Evolutionary conservation across 2,797 vertebrate genomes (phyloP).

Genomic region (Amphiprion clarkii): DNA sequence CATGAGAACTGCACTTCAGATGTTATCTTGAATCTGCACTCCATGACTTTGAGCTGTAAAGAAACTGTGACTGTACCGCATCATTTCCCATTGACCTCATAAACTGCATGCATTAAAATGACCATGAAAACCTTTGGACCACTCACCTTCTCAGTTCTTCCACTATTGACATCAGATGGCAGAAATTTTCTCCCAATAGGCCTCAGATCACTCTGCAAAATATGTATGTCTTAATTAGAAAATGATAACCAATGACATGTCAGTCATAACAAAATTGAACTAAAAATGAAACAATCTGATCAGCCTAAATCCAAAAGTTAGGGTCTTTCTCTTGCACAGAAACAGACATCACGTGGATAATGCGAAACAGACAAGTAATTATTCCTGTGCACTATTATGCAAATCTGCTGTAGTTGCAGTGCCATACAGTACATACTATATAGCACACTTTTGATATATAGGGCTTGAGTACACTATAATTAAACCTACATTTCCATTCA

Average conservation of each 20-base stretch:
- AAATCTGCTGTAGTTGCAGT: not conserved
- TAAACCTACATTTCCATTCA: not conserved
- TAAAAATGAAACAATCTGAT: conserved; percentile 1
- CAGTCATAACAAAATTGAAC: not conserved
- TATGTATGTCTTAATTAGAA: conserved; percentile 16
- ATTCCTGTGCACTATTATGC: not conserved
- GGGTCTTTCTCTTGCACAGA: not conserved
- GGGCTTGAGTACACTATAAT: not conserved
- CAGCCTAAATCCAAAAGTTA: not conserved
- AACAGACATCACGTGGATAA: not conserved
- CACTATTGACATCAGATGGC: conserved; percentile 94
- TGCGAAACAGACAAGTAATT: not conserved
- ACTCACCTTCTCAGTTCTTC: conserved; percentile 94
- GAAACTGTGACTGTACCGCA: not conserved
- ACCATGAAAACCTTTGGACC: not conserved
- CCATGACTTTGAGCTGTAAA: not conserved
- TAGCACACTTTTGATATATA: not conserved
- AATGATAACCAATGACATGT: not conserved
- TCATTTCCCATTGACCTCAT: not conserved
- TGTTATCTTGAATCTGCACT: not conserved
- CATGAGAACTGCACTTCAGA: conserved; percentile 41
- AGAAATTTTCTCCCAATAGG: conserved; percentile 93
- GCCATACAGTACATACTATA: not conserved
- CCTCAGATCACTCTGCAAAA: conserved; percentile 96
- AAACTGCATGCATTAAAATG: not conserved